Evolutionary conservation across 2,113 vertebrate species (phyloP).

Genomic region (Nicator chloris): DNA sequence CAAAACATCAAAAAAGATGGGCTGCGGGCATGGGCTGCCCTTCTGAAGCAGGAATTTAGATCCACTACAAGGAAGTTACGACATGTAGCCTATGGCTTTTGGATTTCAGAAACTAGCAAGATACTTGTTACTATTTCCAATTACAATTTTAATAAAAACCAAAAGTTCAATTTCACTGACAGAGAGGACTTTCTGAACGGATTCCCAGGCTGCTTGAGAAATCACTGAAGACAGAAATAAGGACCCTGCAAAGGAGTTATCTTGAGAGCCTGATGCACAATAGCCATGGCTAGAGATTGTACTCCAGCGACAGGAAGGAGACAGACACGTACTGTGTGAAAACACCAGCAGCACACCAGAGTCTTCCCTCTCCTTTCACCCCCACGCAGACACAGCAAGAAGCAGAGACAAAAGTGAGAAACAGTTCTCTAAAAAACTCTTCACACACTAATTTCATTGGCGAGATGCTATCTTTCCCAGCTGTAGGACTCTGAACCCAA

Average conservation of each 20-base stretch:
- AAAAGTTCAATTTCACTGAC: background rate
- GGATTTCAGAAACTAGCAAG: background rate
- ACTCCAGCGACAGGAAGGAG: background rate
- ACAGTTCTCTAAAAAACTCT: accelerated
- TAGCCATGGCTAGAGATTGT: background rate
- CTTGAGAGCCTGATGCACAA: background rate
- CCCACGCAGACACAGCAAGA: background rate
- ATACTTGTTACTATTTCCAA: background rate
- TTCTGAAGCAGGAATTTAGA: background rate
- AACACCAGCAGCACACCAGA: background rate
- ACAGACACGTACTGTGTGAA: background rate
- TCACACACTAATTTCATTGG: background rate
- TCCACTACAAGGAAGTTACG: background rate
- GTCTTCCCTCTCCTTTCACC: background rate
- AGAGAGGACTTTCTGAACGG: background rate
- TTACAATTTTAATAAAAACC: background rate
- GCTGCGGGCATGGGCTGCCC: background rate
- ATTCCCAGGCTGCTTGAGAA: background rate
- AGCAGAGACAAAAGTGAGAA: accelerated
- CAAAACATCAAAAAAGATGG: background rate
- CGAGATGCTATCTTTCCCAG: background rate
- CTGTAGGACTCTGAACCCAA: background rate
- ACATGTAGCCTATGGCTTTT: background rate
- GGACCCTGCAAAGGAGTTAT: background rate
- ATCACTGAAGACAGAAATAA: background rate